A percentile compares a stretch with the other conserved stretches of the same genome.
These are phyloP conservation scores for Stenichneumon culpator DNA, from an alignment of 2,888 invertebrate genomes.

Conservation along the genomic window DNA sequence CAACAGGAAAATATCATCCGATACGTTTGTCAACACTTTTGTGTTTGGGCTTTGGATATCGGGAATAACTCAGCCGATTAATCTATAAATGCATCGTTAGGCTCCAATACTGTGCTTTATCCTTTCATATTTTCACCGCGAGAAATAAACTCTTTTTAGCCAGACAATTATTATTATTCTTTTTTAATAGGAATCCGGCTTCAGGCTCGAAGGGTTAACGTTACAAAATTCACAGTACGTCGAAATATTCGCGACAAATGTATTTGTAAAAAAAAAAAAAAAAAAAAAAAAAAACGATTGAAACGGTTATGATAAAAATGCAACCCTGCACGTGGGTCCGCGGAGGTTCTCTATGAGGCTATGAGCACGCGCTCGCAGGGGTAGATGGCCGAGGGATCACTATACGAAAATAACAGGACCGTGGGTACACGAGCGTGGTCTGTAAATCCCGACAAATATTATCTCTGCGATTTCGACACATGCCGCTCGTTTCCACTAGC, in stretches of 20 bases:
- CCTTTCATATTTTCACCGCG: neutral
- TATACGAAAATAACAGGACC: constrained; percentile 77
- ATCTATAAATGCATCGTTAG: constrained; percentile 2
- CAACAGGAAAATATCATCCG: constrained; percentile 19
- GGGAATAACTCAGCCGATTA: neutral
- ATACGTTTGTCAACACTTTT: constrained; percentile 7
- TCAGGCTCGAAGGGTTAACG: neutral
- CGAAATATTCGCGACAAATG: neutral
- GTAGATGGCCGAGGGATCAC: constrained; percentile 55
- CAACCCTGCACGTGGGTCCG: constrained; percentile 1
- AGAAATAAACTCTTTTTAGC: neutral
- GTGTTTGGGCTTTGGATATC: constrained; percentile 18
- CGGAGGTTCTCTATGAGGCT: constrained; percentile 10
- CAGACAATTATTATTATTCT: neutral
- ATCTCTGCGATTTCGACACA: constrained; percentile 71
- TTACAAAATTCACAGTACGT: neutral
- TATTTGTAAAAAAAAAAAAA: neutral
- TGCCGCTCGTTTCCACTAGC: constrained; percentile 41
- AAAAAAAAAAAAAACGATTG: neutral
- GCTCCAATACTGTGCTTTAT: neutral
- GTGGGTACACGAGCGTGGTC: constrained; percentile 64
- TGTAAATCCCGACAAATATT: constrained; percentile 80
- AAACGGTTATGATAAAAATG: constrained; percentile 1
- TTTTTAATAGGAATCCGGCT: neutral
- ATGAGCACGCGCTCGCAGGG: constrained; percentile 13